A percentile compares a stretch with the other conserved stretches of the same genome.
Conservation (phyloP, 2,113 vertebrate species). For the Tragelaphus strepsiceros region DNA sequence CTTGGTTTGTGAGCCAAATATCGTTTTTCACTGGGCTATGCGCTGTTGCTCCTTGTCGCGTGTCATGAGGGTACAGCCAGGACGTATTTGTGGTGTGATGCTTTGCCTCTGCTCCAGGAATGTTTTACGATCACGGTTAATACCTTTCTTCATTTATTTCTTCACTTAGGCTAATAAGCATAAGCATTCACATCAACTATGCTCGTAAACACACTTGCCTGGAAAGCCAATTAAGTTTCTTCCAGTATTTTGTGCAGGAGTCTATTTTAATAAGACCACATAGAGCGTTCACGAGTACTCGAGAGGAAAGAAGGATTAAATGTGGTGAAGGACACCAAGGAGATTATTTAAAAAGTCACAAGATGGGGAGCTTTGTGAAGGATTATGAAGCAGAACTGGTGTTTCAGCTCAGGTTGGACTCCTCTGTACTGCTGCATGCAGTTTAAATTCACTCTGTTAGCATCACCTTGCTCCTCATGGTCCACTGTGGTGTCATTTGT, state of each 20-base stretch:
- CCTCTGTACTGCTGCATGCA: neutral
- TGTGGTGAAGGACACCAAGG: neutral
- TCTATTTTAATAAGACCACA: conserved; percentile 36
- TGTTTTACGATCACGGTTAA: neutral
- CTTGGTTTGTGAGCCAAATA: conserved; percentile 25
- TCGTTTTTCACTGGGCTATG: neutral
- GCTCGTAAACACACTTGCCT: neutral
- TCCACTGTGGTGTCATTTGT: conserved; percentile 18
- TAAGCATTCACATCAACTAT: neutral
- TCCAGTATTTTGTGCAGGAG: neutral
- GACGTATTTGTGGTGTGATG: neutral
- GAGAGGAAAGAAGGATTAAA: conserved; percentile 9
- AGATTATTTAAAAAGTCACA: neutral
- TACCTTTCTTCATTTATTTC: conserved; percentile 41
- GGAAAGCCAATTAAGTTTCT: conserved; percentile 42
- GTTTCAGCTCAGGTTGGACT: neutral
- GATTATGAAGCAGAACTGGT: neutral
- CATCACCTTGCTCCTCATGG: neutral
- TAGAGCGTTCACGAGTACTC: neutral
- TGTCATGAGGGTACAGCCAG: neutral
- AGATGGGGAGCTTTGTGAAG: neutral
- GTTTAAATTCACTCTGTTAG: neutral
- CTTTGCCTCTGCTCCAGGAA: neutral
- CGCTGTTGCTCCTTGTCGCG: neutral
- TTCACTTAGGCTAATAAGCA: conserved; percentile 15